Evolutionary conservation across 2,797 vertebrate genomes (phyloP).

Genomic region (Zalophus californianus): DNA sequence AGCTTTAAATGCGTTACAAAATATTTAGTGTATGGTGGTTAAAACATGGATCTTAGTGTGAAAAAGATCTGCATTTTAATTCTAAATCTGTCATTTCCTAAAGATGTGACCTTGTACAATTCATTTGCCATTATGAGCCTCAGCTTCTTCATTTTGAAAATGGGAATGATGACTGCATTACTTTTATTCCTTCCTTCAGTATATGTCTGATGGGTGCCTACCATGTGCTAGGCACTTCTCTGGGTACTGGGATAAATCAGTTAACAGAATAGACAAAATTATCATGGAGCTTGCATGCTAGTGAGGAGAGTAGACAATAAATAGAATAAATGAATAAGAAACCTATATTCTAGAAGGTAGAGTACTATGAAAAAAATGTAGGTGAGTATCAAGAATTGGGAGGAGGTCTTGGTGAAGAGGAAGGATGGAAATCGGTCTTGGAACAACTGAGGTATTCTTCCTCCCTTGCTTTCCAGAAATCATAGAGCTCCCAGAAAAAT

Average conservation of each 20-base stretch:
- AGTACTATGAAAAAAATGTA: background rate
- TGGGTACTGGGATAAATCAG: background rate
- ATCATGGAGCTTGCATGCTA: background rate
- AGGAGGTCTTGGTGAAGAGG: background rate
- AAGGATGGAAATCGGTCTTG: background rate
- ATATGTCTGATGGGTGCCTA: background rate
- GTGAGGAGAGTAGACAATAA: background rate
- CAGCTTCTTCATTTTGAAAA: background rate
- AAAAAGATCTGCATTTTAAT: background rate
- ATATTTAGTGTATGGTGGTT: background rate
- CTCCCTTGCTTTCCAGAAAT: background rate
- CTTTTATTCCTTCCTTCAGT: background rate
- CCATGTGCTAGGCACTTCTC: background rate
- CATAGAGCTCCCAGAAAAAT: background rate
- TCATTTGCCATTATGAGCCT: background rate
- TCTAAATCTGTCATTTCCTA: background rate
- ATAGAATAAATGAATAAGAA: background rate
- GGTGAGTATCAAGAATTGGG: background rate
- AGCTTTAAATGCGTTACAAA: background rate
- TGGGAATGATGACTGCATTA: background rate
- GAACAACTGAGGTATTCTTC: constrained; percentile 28
- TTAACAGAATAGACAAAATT: background rate
- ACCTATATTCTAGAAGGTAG: background rate
- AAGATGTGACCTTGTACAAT: background rate
- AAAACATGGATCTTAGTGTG: background rate